These are phyloP conservation scores for Triplophysa bombifrons DNA, from an alignment of 2,797 vertebrate genomes.

Conservation along the genomic window DNA sequence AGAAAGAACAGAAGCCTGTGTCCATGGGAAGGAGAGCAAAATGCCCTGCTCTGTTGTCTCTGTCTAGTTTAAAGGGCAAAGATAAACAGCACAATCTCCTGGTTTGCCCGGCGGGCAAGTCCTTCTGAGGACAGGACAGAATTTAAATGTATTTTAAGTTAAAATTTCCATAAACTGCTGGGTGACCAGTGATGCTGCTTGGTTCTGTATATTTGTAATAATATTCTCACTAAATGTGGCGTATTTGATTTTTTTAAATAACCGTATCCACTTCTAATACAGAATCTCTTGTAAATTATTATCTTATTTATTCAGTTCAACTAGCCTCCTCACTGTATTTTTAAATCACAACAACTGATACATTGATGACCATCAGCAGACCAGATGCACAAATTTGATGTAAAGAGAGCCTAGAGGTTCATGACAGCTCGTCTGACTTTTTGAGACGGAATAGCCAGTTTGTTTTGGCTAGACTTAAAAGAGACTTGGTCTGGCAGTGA, in stretches of 20 bases:
- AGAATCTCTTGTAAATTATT: background rate
- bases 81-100: constrained; percentile 71
- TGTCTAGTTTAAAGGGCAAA: constrained; percentile 78
- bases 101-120: background rate
- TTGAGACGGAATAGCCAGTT: constrained; percentile 64
- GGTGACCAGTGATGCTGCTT: background rate
- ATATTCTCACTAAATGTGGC: background rate
- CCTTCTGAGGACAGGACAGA: background rate
- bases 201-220: no score
- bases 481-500: constrained; percentile 57
- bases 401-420: constrained; percentile 57
- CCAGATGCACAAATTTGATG: constrained; percentile 63
- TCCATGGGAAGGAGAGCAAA: constrained; percentile 63
- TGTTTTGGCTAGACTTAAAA: constrained; percentile 72
- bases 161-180: background rate
- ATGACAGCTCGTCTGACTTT: constrained; percentile 65
- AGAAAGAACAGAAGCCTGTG: constrained; percentile 70
- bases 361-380: constrained; percentile 40
- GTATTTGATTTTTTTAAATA: background rate
- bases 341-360: constrained; percentile 19
- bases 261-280: background rate
- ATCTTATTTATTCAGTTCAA: background rate
- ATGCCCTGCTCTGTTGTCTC: constrained; percentile 72
- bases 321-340: background rate
- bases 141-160: background rate